Base-by-base conservation (phyloP, 2,113 vertebrate genomes). In the Trichomycterus rosablanca region DNA sequence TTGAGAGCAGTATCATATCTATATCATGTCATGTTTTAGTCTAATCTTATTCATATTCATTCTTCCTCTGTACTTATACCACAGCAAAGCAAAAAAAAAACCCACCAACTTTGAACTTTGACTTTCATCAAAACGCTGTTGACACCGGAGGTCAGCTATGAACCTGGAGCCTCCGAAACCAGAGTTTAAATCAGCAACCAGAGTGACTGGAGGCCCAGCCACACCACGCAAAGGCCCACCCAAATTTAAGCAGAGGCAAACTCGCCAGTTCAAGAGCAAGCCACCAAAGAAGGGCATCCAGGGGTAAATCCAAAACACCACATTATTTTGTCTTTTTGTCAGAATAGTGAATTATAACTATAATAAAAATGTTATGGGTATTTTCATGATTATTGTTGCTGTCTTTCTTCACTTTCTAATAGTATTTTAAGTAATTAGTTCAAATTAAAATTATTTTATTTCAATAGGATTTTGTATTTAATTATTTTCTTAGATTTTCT, bases 261-360 rank as follows among this genome's bases (percentile, higher is more conserved):
- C 94, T 4, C 87, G 93, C 14, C 93, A 97, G 80, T 97, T 97
- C 84, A 97, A 97, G 83, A 97, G 94, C 92, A 97, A 96, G 73
- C 94, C 92, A 2, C 95, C 92, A 2, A 96, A 96, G 81, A 96
- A 96, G 74, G 95, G 95, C 1, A 61, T 95, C 68, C 92, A 97
- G 74, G 95, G 95, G 95, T 97, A 81, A 72, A 39, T 34, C 5
- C 30, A 34, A n/a, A n/a, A n/a, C n/a, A n/a, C n/a, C n/a, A n/a
- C n/a, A n/a, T n/a, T n/a, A n/a, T n/a, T n/a, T n/a, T n/a, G n/a
- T n/a, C n/a, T n/a, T n/a, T n/a, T n/a, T n/a, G n/a, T n/a, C n/a
- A n/a, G n/a, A n/a, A n/a, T n/a, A n/a, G n/a, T n/a, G n/a, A n/a
- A n/a, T n/a, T n/a, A n/a, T n/a, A n/a, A n/a, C n/a, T n/a, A n/a